A percentile compares a stretch with the other conserved stretches of the same genome.
These are phyloP conservation scores for Patiria pectinifera DNA, from an alignment of 53 echinoderm and acorn worm genomes.

Conservation along the genomic window DNA sequence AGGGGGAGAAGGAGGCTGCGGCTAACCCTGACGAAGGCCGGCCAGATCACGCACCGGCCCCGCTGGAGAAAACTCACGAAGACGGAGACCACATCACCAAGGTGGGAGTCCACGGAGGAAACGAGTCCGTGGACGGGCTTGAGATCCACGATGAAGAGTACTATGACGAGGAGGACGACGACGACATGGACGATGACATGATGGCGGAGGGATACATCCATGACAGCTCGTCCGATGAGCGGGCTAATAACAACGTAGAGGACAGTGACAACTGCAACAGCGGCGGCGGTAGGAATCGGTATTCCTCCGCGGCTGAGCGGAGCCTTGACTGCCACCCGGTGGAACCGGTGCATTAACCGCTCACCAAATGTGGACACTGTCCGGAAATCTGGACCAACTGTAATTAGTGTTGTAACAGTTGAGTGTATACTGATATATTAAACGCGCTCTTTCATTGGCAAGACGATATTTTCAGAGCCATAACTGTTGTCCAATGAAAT, in stretches of 20 bases:
- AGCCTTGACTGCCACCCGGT: conserved; percentile 56
- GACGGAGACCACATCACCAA: background rate
- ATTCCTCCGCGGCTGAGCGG: conserved; percentile 48
- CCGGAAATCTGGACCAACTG: conserved; percentile 17
- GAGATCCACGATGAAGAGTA: conserved; percentile 62
- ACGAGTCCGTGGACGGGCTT: conserved; percentile 20
- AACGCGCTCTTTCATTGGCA: conserved; percentile 1
- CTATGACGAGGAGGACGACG: conserved; percentile 61
- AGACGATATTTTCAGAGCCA: background rate
- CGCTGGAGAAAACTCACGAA: conserved; percentile 2
- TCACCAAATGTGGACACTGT: background rate
- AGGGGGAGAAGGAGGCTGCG: conserved; percentile 48
- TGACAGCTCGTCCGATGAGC: conserved; percentile 37
- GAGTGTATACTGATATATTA: background rate
- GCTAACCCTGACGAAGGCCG: conserved; percentile 17
- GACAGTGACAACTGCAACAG: conserved; percentile 25
- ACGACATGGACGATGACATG: conserved; percentile 71
- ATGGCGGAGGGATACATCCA: conserved; percentile 59
- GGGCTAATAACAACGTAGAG: conserved; percentile 32
- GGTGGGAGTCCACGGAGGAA: background rate
- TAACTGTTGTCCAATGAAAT: background rate
- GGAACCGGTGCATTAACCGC: conserved; percentile 55
- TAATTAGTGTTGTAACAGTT: conserved; percentile 15
- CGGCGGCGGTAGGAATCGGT: conserved; percentile 14
- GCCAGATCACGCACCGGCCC: conserved; percentile 12